Base-by-base conservation (phyloP, 2,113 vertebrate genomes). In the Limnothrissa miodon region DNA sequence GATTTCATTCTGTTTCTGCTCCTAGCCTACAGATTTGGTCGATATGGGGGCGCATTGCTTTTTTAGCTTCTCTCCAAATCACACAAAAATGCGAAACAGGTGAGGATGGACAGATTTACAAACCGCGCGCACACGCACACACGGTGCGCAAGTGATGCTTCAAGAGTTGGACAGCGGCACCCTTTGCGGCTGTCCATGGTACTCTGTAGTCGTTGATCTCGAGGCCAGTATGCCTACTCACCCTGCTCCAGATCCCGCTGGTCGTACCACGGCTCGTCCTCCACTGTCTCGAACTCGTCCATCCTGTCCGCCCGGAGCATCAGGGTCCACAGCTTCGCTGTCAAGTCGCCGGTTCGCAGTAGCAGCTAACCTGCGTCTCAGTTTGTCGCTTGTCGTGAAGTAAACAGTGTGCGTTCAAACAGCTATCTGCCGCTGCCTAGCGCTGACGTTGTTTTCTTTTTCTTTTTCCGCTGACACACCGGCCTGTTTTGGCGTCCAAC, bases 251-350 rank as follows among this genome's bases (percentile, higher is more conserved):
- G 95, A 89, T 99, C 97, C 87, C 97, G 94, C 90, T 98, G 97
- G 84, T 97, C 97, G 91, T 99, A 99, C 97, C 97, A 99, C 48
- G 96, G 96, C 90, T 99, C 97, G 83, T 99, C 97, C 89, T 99
- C 97, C 89, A 97, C 97, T 29, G 96, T 96, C 46, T 96, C 93
- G 85, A 97, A 97, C 94, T 98, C 96, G 88, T 98, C 97, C 97
- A 99, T 98, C 90, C 95, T 95, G 83, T 93, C 93, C 1, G 96
- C 93, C 33, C 95, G 95, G 85, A 97, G 93, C 94, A 95, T 94
- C 88, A 59, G 84, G 81, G 25, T 66, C 70, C 42, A 51, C 7
- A 25, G 13, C 9, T 62, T 7, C 56, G 56, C 56, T 59, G 56
- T 21, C 56, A 59, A 25, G 56, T 59, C 56, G n/a, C n/a, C n/a